Base-by-base conservation (phyloP, 2,797 vertebrate species). In the Acropternis orthonyx region DNA sequence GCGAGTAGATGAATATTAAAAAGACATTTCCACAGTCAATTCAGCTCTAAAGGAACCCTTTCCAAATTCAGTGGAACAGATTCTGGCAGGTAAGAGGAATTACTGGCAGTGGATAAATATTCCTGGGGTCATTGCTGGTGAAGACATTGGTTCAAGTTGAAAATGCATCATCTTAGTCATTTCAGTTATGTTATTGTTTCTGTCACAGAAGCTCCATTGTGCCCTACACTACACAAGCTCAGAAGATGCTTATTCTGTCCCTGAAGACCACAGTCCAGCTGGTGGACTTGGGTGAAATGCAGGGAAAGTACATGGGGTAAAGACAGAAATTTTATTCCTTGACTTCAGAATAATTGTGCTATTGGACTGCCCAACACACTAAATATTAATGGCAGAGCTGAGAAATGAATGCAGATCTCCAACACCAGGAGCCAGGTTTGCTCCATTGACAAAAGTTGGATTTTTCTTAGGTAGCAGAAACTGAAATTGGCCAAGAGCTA, bases 71-170 rank as follows among this genome's bases (percentile, higher is more conserved):
- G 36, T 55, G 46, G 46, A 92, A 88, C 34, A 58, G 49, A 88
- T 92, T 91, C 55, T 94, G 91, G 58, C 37, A 66, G 76, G 72
- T 94, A 78, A 88, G 30, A 89, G n/a, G 62, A 89, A 37, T 62
- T 95, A 15, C 24, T 91, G 87, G 68, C 62, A 72, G 62, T 37
- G 23, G 28, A 75, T 62, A 72, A 56, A 65, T 69, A 14, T 68
- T 94, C 46, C 34, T 81, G 48, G 62, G 89, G 73, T 8, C 66
- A 49, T 34, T 93, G 30, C 26, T 84, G 74, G 17, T 91, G 65
- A 76, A 81, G 82, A 39, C 16, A 36, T 36, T 79, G 30, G n/a
- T 73, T 88, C 73, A 55, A 92, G 41, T 43, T 72, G 62, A 83
- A 94, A 93, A 85, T 19, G 34, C 8, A 78, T 65, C 21, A 52